Evolutionary conservation across 2,797 vertebrate genomes (phyloP).

Genomic region (Sciaenops ocellatus): DNA sequence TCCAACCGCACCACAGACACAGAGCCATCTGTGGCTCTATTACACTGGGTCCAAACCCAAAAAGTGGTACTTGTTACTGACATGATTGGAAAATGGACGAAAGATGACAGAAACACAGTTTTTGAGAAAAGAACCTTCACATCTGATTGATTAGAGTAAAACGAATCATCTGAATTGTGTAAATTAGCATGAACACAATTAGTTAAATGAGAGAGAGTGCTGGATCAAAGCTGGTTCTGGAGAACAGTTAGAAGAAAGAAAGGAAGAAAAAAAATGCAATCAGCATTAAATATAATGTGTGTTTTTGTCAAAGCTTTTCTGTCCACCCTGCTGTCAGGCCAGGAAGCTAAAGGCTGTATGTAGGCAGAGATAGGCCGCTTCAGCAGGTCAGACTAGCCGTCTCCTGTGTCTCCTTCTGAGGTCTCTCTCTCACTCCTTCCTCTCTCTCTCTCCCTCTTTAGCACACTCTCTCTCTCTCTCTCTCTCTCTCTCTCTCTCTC

Average conservation of each 20-base stretch:
- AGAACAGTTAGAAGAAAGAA: too few species aligned
- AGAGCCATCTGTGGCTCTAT: constrained; percentile 79
- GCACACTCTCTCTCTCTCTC: constrained; percentile 24
- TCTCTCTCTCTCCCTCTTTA: constrained; percentile 33
- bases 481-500: constrained; percentile 32
- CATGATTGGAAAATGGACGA: constrained; percentile 59
- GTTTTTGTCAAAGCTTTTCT: constrained; percentile 25
- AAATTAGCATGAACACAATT: constrained; percentile 33
- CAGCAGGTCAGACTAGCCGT: constrained; percentile 72
- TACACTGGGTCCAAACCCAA: constrained; percentile 72
- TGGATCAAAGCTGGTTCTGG: constrained; percentile 22
- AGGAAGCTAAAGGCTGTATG: constrained; percentile 32
- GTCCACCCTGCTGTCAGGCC: constrained; percentile 7
- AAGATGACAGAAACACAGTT: constrained; percentile 41
- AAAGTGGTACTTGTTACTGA: constrained; percentile 68
- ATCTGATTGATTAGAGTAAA: constrained; percentile 11
- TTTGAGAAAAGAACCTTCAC: background rate
- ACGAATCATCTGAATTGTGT: constrained; percentile 15
- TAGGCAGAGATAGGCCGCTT: constrained; percentile 64
- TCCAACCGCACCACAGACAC: constrained; percentile 70
- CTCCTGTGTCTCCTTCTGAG: constrained; percentile 72
- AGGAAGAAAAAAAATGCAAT: too few species aligned
- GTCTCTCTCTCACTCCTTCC: constrained; percentile 58
- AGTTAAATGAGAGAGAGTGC: constrained; percentile 3
- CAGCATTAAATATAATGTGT: constrained; percentile 6